Base-by-base conservation (phyloP, 2,797 vertebrate species). In the Antrozous pallidus region DNA sequence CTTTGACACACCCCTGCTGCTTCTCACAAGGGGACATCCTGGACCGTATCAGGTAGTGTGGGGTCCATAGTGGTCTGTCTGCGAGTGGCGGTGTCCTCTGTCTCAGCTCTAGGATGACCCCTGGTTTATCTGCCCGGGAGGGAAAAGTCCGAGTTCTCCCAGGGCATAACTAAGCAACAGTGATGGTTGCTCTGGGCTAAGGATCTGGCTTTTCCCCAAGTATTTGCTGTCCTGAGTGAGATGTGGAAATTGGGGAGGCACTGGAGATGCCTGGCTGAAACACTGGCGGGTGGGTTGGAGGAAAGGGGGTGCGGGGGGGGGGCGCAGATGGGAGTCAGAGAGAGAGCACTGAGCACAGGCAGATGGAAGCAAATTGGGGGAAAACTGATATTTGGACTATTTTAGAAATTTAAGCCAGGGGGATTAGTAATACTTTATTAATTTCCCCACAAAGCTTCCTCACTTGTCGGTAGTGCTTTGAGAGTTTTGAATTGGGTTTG, bases 41-140 rank as follows among this genome's bases (percentile, higher is more conserved):
- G 38, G n/a, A 42, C 11, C 8, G 16, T 16, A 6, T 1, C 40
- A 63, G 26, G 20, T 45, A 4, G 24, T 1, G 14, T 7, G 45
- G 4, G 18, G 14, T 2, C 4, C 40, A 2, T 0, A 0, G 12
- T 0, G 33, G 36, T n/a, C 70, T 65, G 38, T 81, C 56, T n/a
- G 33, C 5, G 26, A 10, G 71, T 6, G n/a, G 13, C 17, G 14
- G 20, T 0, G 2, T 51, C 81, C 73, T 51, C 33, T 18, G 1
- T 4, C 38, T 31, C 22, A 8, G 65, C 47, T 54, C 42, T 17
- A 67, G 42, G n/a, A 8, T 8, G 14, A 70, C 24, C 49, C 28
- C 20, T 45, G 8, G 7, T 67, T 86, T 42, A 51, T 74, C 63
- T 74, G 58, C 47, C 8, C 2, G n/a, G 28, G 42, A 63, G 12